Evolutionary conservation across 2,888 invertebrate species (phyloP).

Genomic region (Phyllotreta cruciferae): DNA sequence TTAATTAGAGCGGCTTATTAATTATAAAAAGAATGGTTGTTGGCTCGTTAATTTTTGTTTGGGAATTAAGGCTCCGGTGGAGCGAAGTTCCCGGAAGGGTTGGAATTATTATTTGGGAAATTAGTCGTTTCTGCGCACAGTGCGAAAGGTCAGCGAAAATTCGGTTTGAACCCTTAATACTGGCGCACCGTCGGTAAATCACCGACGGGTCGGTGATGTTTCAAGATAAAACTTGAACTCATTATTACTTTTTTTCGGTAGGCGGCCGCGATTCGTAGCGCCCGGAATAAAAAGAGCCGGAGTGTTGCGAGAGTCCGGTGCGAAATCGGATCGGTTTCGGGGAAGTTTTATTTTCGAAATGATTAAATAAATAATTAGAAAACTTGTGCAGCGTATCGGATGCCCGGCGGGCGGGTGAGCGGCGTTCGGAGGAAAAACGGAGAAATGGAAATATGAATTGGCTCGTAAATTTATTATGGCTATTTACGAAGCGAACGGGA

Average conservation of each 20-base stretch:
- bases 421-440: too few relatives aligned
- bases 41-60: too few relatives aligned
- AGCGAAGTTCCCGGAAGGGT: constrained; percentile 20
- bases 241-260: constrained; percentile 37
- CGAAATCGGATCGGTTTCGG: constrained; percentile 23
- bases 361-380: constrained; percentile 19
- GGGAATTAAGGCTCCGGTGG: constrained; percentile 1
- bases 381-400: constrained; percentile 9
- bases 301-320: constrained; percentile 10
- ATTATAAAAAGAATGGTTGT: too few relatives aligned
- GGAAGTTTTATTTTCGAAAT: constrained; percentile 22
- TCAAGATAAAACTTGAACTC: constrained; percentile 36
- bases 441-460: too few relatives aligned
- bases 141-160: constrained; percentile 30
- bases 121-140: constrained; percentile 30
- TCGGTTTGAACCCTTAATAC: constrained; percentile 31
- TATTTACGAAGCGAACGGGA: too few relatives aligned
- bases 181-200: constrained; percentile 26
- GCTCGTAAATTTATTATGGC: too few relatives aligned
- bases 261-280: constrained; percentile 24
- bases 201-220: constrained; percentile 32
- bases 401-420: too few relatives aligned
- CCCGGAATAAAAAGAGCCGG: constrained; percentile 19
- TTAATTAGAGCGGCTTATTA: too few relatives aligned
- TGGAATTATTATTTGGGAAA: constrained; percentile 31